Base-by-base conservation (phyloP, 2,888 invertebrate genomes). In the Cartodere bifasciata region DNA sequence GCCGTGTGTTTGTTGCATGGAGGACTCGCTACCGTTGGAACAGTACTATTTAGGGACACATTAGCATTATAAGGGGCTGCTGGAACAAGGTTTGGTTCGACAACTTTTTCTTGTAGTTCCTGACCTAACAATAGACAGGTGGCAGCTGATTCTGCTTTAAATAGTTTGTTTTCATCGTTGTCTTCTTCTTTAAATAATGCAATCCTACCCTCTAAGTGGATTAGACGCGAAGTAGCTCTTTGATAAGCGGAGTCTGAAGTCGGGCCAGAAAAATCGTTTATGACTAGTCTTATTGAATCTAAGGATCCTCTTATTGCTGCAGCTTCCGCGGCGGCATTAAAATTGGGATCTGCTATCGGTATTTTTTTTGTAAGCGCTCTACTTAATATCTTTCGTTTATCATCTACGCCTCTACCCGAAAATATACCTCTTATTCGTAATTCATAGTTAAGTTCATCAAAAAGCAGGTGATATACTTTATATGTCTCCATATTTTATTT, bases 391-490 rank as follows among this genome's bases (percentile, higher is more conserved):
- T 29, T 29, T 4, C 29, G 14, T 9, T 14, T 22, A 2, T 29
- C 29, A 23, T 29, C 29, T 22, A 23, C 23, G 11, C 7, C 15
- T 16, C 23, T 23, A 23, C 9, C 17, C 13, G 23, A 29, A 4
- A 23, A 4, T 5, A 23, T 16, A 1, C 23, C 23, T 23, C 16
- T 23, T 5, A 29, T 29, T 15, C 16, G 2, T 1, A 29, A 7
- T 15, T 29, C 29, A 15, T 23, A 29, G 2, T 29, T 29, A 3
- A 29, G 23, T 29, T 23, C 23, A 16, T 23, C n/a, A n/a, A n/a
- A n/a, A n/a, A n/a, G n/a, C n/a, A n/a, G n/a, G n/a, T n/a, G n/a
- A n/a, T n/a, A n/a, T n/a, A n/a, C n/a, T n/a, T n/a, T n/a, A n/a
- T n/a, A n/a, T n/a, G n/a, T n/a, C n/a, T n/a, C n/a, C n/a, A n/a